A percentile compares a stretch with the other conserved stretches of the same genome.
phyloP scores from a whole-genome alignment of 2,113 vertebrate genomes.

The Micromys minutus region DNA sequence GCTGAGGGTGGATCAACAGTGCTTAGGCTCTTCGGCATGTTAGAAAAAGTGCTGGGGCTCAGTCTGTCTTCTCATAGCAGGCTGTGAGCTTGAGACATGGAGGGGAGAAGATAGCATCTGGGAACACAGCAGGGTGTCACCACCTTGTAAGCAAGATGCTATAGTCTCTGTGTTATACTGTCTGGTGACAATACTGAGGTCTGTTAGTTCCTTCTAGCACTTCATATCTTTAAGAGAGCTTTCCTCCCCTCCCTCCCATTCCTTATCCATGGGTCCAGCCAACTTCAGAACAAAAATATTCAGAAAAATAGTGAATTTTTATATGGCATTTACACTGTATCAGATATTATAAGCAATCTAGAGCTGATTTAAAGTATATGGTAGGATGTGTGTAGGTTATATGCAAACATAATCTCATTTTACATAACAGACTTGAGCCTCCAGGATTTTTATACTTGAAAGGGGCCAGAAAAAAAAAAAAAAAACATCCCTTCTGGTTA shows the following conservation, averaged over 20 bases:
- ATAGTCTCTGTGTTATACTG: not conserved
- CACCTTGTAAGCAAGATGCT: not conserved
- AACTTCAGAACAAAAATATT: not conserved
- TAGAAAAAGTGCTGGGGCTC: not conserved
- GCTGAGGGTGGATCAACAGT: accelerated
- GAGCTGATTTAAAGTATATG: not conserved
- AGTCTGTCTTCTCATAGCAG: not conserved
- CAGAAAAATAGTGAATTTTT: not conserved
- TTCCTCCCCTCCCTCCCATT: no score
- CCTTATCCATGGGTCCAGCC: not conserved
- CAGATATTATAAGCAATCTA: not conserved
- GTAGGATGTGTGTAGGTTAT: not conserved
- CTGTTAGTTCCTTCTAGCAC: not conserved
- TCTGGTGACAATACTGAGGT: not conserved
- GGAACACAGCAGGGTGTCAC: not conserved
- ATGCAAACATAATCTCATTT: not conserved
- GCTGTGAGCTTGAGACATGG: not conserved
- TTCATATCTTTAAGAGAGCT: not conserved
- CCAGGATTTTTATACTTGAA: not conserved
- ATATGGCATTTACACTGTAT: not conserved
- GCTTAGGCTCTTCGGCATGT: not conserved
- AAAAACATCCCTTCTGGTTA: no score
- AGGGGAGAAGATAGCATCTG: not conserved
- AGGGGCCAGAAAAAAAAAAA: not conserved
- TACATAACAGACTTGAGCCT: not conserved